Evolutionary conservation across 2,113 vertebrate species (phyloP), one percentile per base, ranked within the genome.

Genomic region (Ancistrus triradiatus): DNA sequence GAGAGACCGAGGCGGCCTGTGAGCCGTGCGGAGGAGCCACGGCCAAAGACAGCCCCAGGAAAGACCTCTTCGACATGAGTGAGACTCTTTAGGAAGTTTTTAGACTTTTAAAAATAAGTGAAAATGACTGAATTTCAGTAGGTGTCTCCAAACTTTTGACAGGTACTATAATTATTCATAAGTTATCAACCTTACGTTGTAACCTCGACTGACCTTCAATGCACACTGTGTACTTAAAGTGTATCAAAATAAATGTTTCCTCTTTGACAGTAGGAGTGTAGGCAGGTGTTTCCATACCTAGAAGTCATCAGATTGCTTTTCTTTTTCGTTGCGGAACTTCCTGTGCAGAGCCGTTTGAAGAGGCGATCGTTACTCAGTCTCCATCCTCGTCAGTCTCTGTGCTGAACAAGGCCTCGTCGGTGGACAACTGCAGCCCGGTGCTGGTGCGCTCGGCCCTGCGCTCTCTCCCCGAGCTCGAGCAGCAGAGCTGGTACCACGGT

Each of bases 31-130:
- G 60, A 1, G 80, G 78, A 31, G 81, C 80, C 69, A 78, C 74
- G 72, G 85, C 83, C 67, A 84, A 86, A 60, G 91, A 91, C 22
- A 93, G 90, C 74, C 89, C 91, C 3, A 83, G 79, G 80, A 98
- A 90, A 78, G 96, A 98, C 83, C 83, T 97, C 58, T 98, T 98
- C 68, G 96, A 98, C 78, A 98, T 98, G 96, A 98, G 96, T 98
- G 83, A 87, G 94, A 7, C 17, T 15, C 10, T 11, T 8, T 11
- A 28, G n/a, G n/a, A n/a, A n/a, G n/a, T n/a, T n/a, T n/a, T n/a
- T n/a, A n/a, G n/a, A n/a, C n/a, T n/a, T n/a, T n/a, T n/a, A n/a
- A n/a, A n/a, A n/a, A n/a, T n/a, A n/a, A n/a, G n/a, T n/a, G n/a
- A n/a, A n/a, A n/a, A n/a, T n/a, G n/a, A n/a, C n/a, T n/a, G n/a